These are phyloP conservation scores for Myzus persicae DNA, from an alignment of 1,140 invertebrate genomes.

Conservation along the genomic window DNA sequence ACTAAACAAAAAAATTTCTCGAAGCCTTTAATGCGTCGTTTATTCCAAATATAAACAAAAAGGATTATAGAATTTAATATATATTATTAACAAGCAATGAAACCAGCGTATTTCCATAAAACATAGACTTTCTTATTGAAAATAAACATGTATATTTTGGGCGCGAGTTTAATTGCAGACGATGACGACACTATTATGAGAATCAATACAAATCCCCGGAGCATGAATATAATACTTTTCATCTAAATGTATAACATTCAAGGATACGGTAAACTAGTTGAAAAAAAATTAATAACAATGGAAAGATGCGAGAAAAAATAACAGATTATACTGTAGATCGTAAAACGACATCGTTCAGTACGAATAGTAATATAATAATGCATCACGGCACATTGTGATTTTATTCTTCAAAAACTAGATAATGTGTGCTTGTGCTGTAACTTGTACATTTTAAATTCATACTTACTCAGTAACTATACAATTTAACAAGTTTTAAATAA, in stretches of 20 bases:
- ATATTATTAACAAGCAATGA: neutral
- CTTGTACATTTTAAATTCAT: neutral
- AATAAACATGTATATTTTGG: neutral
- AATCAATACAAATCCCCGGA: neutral
- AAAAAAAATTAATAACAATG: slow-evolving; percentile 15
- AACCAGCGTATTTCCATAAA: neutral
- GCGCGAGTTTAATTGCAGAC: neutral
- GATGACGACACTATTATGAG: neutral
- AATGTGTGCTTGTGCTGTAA: neutral
- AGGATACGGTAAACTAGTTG: neutral
- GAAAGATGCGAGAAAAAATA: neutral
- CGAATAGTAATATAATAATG: neutral
- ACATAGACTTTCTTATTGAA: neutral
- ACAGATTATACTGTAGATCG: neutral
- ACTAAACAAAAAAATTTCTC: neutral
- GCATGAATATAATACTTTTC: neutral
- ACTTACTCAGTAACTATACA: neutral
- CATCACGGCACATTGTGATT: neutral
- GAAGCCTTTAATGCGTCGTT: neutral
- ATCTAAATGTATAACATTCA: neutral
- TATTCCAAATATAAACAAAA: neutral
- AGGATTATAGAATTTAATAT: neutral
- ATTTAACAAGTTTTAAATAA: neutral
- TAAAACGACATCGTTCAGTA: neutral
- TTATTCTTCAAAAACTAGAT: slow-evolving; percentile 8